Evolutionary conservation across 2,113 vertebrate species (phyloP).

Genomic region (Epinephelus lanceolatus): DNA sequence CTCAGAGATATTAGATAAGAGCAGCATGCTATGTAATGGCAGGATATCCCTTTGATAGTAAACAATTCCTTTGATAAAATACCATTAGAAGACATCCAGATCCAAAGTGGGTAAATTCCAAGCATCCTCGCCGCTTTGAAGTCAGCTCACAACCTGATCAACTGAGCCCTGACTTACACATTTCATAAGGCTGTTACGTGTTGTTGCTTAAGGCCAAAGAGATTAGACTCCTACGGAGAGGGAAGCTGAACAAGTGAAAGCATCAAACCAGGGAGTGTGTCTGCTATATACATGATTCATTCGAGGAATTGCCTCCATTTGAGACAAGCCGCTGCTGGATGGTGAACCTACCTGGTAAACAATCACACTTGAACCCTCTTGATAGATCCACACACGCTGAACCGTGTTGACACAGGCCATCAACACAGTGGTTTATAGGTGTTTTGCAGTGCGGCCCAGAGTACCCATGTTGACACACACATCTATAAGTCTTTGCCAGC

Average conservation of each 20-base stretch:
- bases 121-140: constrained; percentile 51
- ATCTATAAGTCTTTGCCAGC: constrained; percentile 78
- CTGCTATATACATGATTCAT: constrained; percentile 42
- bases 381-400: constrained; percentile 77
- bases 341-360: constrained; percentile 78
- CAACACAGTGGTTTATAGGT: constrained; percentile 78
- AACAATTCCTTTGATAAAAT: not conserved
- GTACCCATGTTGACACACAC: constrained; percentile 81
- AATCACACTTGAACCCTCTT: constrained; percentile 79
- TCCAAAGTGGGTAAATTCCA: constrained; percentile 1
- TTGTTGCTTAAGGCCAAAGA: constrained; percentile 67
- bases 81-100: not conserved
- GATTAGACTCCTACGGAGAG: constrained; percentile 67
- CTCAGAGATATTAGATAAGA: not conserved
- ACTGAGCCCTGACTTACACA: constrained; percentile 45
- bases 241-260: constrained; percentile 57
- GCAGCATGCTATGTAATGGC: not conserved
- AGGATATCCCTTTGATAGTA: too few species aligned
- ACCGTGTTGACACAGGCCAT: constrained; percentile 83
- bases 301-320: constrained; percentile 26
- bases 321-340: constrained; percentile 42
- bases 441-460: constrained; percentile 77
- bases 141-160: constrained; percentile 54
- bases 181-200: constrained; percentile 61
- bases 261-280: constrained; percentile 44